Base-by-base conservation (phyloP, 2,888 invertebrate species). In the Rotaria sp. region DNA sequence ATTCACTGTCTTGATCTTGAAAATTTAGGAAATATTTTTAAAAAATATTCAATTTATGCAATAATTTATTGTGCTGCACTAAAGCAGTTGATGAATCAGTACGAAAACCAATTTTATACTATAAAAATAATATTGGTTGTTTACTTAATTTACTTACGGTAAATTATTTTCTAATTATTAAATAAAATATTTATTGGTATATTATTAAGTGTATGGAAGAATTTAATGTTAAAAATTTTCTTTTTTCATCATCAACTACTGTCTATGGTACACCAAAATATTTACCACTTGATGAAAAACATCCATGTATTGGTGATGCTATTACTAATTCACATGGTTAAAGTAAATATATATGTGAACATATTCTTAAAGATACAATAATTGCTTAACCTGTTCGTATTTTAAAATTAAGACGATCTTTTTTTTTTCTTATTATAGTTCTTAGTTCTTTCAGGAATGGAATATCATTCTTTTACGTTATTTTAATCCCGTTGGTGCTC, bases 1-100 rank as follows among this genome's bases (percentile, higher is more conserved):
- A 45, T 87, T 24, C 85, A 87, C 45, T 75, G 80, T 26, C 50
- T 48, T 35, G 84, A 88, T 84, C 24, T 50, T 35, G 84, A 84
- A 45, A 48, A 21, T 57, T 35, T 87, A 48, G 26, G 59, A 67
- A 38, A 59, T 57, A 15, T 85, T 21, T 85, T 84, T 55, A 52
- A 26, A 26, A 55, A 80, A 30, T 38, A 84, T n/a, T 18, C 52
- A 26, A 88, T 74, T 26, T 85, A 84, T 59, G 87, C 86, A 91
- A 96, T 97, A n/a, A 95, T 97, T 88, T 97, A 97, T 92, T 96
- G 97, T 92, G 97, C 97, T 24, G 97, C 96, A 0, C 93, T 97
- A 98, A 97, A 91, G 96, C 97, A 24, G 97, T 97, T 8, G 96
- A 96, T 0, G 97, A 97, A 92, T 97, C 97, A 0, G 96, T 96